Evolutionary conservation across 1,140 invertebrate genomes (phyloP).

Genomic region (Pinna nobilis): DNA sequence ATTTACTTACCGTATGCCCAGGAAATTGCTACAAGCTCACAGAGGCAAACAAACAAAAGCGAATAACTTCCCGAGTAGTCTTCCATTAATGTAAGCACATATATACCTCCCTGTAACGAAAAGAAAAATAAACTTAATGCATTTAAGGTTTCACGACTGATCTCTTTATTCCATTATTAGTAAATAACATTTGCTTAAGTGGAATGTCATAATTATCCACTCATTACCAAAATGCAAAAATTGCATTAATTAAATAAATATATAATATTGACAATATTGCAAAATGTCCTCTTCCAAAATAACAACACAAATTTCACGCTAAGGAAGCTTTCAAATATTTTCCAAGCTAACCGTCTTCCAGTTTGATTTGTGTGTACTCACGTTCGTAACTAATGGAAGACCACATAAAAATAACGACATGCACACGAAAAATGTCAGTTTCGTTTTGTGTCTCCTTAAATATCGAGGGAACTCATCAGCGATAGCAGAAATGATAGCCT

Average conservation of each 20-base stretch:
- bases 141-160: too few species aligned
- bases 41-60: conserved; percentile 79
- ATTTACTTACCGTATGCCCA: conserved; percentile 83
- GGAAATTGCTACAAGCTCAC: conserved; percentile 82
- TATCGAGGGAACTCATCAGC: conserved; percentile 76
- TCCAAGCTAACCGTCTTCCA: not conserved
- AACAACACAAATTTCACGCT: not conserved
- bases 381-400: conserved; percentile 81
- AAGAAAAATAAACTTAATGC: not conserved
- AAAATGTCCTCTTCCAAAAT: not conserved
- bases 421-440: conserved; percentile 74
- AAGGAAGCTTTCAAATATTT: not conserved
- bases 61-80: conserved; percentile 91
- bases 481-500: conserved; percentile 84
- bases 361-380: conserved; percentile 64
- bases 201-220: not conserved
- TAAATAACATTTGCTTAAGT: not conserved
- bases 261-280: not conserved
- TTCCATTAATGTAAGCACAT: conserved; percentile 79
- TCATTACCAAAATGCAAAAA: too few species aligned
- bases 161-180: not conserved
- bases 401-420: conserved; percentile 79
- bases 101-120: conserved; percentile 43
- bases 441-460: conserved; percentile 48
- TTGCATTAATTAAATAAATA: too few species aligned